Evolutionary conservation across 2,797 vertebrate species (phyloP).

Genomic region (Remorina albescens): DNA sequence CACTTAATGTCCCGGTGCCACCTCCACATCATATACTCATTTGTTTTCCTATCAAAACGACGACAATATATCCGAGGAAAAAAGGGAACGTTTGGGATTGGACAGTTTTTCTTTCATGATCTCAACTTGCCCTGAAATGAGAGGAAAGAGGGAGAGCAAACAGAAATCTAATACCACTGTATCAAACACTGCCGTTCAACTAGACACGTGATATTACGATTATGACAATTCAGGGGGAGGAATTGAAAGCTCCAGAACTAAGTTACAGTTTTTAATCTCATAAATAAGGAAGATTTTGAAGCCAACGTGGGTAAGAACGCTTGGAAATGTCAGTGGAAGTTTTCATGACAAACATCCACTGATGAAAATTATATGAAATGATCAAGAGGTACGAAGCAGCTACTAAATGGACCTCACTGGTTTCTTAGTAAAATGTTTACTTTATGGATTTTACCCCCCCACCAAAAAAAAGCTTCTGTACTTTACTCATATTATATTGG

Average conservation of each 20-base stretch:
- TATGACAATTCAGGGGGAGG: slow-evolving; percentile 10
- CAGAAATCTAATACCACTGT: slow-evolving; percentile 27
- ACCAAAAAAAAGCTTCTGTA: no score
- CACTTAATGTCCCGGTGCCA: slow-evolving; percentile 53
- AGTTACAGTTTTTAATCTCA: no score
- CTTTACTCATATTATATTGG: no score
- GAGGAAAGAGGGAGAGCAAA: slow-evolving; percentile 5
- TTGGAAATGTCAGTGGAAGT: no score
- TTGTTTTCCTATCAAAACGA: slow-evolving; percentile 62
- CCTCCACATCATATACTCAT: slow-evolving; percentile 57
- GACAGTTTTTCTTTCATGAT: slow-evolving; percentile 18
- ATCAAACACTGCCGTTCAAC: not conserved
- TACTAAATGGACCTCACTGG: no score
- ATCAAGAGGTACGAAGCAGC: no score
- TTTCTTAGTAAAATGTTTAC: no score
- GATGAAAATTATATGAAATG: no score
- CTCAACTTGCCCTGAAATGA: slow-evolving; percentile 32
- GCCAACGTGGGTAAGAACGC: no score
- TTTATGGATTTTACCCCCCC: no score
- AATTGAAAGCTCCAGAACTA: slow-evolving; percentile 7
- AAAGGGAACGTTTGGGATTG: slow-evolving; percentile 14
- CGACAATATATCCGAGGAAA: slow-evolving; percentile 50
- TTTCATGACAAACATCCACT: no score
- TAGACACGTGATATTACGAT: not conserved
- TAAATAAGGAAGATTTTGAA: no score